Base-by-base conservation (phyloP, 2,797 vertebrate genomes). In the Sebastes hopkinsi region DNA sequence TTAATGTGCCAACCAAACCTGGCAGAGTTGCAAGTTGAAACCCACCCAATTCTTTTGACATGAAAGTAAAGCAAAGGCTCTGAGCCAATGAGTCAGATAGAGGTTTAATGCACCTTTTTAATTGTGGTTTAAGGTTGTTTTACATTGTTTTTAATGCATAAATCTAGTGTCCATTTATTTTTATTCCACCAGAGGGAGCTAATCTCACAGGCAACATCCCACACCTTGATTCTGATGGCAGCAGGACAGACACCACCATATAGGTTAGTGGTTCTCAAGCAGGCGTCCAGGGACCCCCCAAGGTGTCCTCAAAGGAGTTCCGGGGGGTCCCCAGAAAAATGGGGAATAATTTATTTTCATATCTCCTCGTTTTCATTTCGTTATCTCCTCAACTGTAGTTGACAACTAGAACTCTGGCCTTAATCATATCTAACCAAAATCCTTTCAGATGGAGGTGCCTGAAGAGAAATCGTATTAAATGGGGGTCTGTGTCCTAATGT, bases 161-260 rank as follows among this genome's bases (percentile, higher is more conserved):
- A 23, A 5, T 20, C 23, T 11, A 16, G 8, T 38, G 14, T 13
- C 16, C 6, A 16, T 80, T n/a, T 56, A 8, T 56, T 11, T 30
- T 25, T 6, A 20, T 14, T 66, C 86, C 86, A 89, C 69, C 59
- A 87, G 84, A 4, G 68, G 88, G 83, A n/a, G 61, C 13, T 66
- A 16, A 20, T 61, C 60, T 81, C 76, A 79, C 52, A 56, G 34
- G 14, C 36, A 52, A 38, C 3, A 3, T 18, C 32, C 52, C 10
- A 32, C 62, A 62, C 5, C 61, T 59, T 67, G 18, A 61, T 29
- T 13, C 23, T 9, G 34, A 34, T 30, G 55, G 54, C 46, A 75
- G 20, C 38, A 59, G 27, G 22, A 20, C 46, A 70, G 29, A 23
- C n/a, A n/a, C 50, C 20, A 20, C 20, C 50, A n/a, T 52, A n/a